Evolutionary conservation across 2,113 vertebrate genomes (phyloP).

Genomic region (Pelodiscus sinensis): DNA sequence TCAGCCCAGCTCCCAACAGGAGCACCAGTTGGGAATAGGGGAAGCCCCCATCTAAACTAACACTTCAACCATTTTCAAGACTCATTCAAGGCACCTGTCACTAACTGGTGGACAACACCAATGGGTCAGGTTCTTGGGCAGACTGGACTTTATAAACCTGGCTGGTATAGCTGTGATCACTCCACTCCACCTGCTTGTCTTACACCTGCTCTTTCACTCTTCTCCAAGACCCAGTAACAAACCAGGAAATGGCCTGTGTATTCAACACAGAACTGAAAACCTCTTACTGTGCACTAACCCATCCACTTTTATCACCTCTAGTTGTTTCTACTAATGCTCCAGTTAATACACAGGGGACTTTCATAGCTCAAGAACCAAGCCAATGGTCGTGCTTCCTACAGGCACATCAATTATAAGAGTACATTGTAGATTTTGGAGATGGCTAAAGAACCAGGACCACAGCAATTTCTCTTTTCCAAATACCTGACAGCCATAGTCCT

Average conservation of each 20-base stretch:
- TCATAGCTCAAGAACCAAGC: not conserved
- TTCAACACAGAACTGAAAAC: not conserved
- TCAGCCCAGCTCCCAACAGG: too few species aligned
- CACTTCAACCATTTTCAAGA: accelerated
- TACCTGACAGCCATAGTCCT: not conserved
- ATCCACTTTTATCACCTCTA: not conserved
- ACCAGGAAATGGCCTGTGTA: not conserved
- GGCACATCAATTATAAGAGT: not conserved
- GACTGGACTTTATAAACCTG: not conserved
- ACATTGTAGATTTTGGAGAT: not conserved
- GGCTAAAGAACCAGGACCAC: not conserved
- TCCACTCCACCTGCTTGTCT: not conserved
- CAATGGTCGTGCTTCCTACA: not conserved
- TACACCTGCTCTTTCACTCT: not conserved
- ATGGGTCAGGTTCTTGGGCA: not conserved
- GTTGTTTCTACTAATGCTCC: not conserved
- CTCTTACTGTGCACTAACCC: not conserved
- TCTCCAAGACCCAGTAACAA: not conserved
- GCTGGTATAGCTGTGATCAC: not conserved
- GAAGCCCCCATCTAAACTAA: accelerated
- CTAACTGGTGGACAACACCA: not conserved
- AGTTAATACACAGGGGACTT: not conserved
- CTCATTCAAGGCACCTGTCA: not conserved
- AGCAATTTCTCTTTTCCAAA: not conserved
- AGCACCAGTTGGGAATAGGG: not conserved